Evolutionary conservation across 2,113 vertebrate genomes (phyloP).

Genomic region (Dermatemys mawii): DNA sequence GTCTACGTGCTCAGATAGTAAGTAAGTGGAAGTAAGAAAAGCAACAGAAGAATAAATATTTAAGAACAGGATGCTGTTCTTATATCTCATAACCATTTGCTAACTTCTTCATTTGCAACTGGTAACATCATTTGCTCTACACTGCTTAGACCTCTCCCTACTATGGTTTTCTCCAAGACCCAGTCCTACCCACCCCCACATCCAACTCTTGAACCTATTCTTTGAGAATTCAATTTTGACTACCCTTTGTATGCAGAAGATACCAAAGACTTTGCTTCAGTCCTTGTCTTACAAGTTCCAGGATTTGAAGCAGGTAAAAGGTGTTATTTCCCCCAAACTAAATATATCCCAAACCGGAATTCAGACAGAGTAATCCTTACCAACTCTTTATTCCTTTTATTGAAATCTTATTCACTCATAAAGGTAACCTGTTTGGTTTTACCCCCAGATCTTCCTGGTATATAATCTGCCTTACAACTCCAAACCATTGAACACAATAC

Average conservation of each 20-base stretch:
- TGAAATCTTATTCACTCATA: background rate
- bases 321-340: too few species aligned
- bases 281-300: background rate
- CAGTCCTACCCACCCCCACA: too few species aligned
- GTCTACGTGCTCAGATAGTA: background rate
- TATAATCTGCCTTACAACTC: background rate
- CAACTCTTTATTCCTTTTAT: background rate
- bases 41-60: background rate
- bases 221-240: background rate
- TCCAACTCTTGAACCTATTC: background rate
- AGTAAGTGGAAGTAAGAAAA: background rate
- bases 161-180: too few species aligned
- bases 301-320: too few species aligned
- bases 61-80: too few species aligned
- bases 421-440: background rate
- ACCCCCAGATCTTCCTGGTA: background rate
- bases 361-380: too few species aligned
- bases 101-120: background rate
- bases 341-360: too few species aligned
- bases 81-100: fast-evolving
- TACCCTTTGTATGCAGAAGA: background rate
- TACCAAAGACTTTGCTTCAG: background rate
- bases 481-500: background rate
- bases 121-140: background rate
- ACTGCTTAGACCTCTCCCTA: background rate